Conservation (phyloP, 2,113 vertebrate genomes). For the Megatriorchis doriae region DNA sequence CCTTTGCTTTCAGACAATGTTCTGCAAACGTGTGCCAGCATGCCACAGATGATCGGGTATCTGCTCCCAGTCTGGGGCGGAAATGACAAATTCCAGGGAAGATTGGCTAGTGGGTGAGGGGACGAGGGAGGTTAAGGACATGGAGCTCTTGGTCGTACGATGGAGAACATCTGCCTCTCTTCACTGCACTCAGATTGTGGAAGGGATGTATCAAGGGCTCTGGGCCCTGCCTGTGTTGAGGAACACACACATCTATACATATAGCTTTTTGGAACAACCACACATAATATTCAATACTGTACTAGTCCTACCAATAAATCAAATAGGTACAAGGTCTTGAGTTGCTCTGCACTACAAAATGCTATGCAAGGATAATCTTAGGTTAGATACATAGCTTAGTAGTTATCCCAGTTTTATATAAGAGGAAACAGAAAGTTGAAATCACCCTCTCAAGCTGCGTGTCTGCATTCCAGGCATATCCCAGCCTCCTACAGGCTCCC, state of each 20-base stretch:
- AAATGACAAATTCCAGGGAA: not conserved
- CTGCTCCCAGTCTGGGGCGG: not conserved
- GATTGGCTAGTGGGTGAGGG: not conserved
- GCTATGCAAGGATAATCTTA: not conserved
- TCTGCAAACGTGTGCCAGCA: not conserved
- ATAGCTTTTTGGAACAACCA: not conserved
- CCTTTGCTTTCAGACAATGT: not conserved
- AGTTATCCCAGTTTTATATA: not conserved
- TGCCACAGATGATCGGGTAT: not conserved
- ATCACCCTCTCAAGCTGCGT: not conserved
- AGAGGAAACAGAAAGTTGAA: not conserved
- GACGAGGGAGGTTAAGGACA: not conserved
- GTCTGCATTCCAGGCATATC: slow-evolving; percentile 18
- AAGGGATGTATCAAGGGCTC: not conserved
- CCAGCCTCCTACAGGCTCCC: not conserved
- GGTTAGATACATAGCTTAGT: not conserved
- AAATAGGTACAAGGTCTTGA: not conserved
- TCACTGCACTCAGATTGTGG: not conserved
- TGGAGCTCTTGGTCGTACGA: accelerated
- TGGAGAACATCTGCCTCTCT: not conserved
- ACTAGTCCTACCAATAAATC: not conserved
- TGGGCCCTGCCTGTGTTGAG: not conserved
- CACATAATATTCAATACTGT: not conserved
- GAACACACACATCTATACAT: accelerated
- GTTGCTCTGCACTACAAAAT: not conserved